Conservation (phyloP, 2,113 vertebrate genomes). For the Felis catus region DNA sequence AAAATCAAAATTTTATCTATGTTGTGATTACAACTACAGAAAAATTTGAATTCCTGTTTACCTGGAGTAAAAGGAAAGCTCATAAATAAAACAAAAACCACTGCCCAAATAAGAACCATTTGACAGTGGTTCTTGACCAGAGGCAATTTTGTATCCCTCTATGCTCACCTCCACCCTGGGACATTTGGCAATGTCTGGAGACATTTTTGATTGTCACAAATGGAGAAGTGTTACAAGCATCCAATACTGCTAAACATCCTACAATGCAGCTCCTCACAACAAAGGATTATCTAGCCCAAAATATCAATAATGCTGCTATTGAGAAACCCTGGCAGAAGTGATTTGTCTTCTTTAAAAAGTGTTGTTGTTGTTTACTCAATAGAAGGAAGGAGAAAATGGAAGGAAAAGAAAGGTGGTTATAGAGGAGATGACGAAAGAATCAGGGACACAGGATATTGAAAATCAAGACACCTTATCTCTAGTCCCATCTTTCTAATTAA, state of each 20-base stretch:
- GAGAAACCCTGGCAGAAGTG: neutral
- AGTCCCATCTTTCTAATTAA: neutral
- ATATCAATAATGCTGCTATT: neutral
- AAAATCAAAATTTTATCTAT: neutral
- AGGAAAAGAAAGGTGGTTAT: neutral
- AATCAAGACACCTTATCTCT: neutral
- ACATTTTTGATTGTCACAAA: neutral
- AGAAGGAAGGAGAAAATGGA: neutral
- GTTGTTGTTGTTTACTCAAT: neutral
- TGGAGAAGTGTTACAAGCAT: neutral
- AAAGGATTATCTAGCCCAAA: neutral
- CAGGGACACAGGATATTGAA: neutral
- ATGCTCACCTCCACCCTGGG: rapidly evolving
- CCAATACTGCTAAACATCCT: neutral
- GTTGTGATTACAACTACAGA: neutral
- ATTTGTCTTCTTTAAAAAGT: neutral
- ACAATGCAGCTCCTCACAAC: neutral
- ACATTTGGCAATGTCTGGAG: neutral
- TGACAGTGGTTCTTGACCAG: neutral
- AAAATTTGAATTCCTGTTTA: conserved; percentile 17
- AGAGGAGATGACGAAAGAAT: neutral
- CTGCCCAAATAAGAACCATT: neutral
- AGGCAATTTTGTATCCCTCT: neutral
- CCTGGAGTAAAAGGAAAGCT: neutral
- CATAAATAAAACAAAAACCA: neutral